Evolutionary conservation across 2,113 vertebrate species (phyloP), one percentile per base, ranked within the genome.

Genomic region (Mastomys coucha): DNA sequence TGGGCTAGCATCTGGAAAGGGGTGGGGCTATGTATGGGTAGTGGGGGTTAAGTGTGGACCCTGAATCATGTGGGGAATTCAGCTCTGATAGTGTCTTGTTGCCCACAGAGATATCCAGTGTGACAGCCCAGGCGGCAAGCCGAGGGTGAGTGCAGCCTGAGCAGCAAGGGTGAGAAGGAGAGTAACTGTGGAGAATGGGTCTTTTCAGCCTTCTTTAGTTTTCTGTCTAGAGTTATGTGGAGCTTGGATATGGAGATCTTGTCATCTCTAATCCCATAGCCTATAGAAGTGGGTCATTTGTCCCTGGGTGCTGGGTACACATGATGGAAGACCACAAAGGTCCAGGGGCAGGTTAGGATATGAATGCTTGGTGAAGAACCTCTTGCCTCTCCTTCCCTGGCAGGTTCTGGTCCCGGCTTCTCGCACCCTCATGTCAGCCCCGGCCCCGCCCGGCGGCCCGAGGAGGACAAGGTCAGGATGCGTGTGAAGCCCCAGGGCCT

Each of bases 401-500:
- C 95, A 99, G 98, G 98, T 98, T 97, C 98, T 94, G 95, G 98
- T 98, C 93, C 97, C 97, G 97, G 98, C 97, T 98, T 99, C 98
- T 98, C 98, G 56, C 98, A 99, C 97, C 98, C 98, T 98, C 98
- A 98, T 98, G 98, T 98, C 97, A 98, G 98, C 98, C 98, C 98
- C 98, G 98, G 98, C 98, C 98, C 98, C 82, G 98, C 98, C 98
- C 97, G 98, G 98, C 49, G 98, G 98, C 98, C 98, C 97, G 72
- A 97, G 94, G 98, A 99, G 98, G 98, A 99, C 98, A 98, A 98
- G 98, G 97, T 97, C 98, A 98, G 98, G 98, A 99, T 98, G 98
- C 98, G 98, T 97, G 98, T 99, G 98, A 99, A 99, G 98, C 98
- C 98, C 97, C 98, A 98, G 98, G 98, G 98, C 97, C 98, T 98